Conservation (phyloP, 2,888 invertebrate genomes). For the Drosophila niveifrons region DNA sequence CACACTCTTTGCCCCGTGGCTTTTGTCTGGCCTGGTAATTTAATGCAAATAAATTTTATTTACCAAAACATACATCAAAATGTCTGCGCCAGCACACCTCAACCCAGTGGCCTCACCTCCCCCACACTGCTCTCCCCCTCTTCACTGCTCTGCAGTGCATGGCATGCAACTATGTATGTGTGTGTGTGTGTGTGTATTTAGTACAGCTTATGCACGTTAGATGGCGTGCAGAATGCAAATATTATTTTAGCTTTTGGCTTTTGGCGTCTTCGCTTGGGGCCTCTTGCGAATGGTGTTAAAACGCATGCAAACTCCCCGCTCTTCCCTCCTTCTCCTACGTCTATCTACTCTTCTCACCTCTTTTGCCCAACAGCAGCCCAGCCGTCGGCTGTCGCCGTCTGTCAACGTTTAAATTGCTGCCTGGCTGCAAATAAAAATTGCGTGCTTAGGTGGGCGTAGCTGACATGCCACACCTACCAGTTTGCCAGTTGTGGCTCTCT, state of each 20-base stretch:
- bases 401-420: constrained; percentile 79
- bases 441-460: constrained; percentile 79
- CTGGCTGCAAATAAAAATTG: constrained; percentile 72
- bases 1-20: constrained; percentile 16
- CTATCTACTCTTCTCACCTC: background rate
- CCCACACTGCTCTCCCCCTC: background rate
- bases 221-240: constrained; percentile 82
- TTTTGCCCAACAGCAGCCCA: constrained; percentile 61
- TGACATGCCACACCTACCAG: constrained; percentile 77
- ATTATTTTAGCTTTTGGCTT: constrained; percentile 77
- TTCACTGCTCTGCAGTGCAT: background rate
- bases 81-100: constrained; percentile 76
- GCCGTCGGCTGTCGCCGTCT: constrained; percentile 67
- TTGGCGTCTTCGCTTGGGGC: constrained; percentile 63
- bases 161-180: constrained; percentile 39
- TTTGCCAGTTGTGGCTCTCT: constrained; percentile 28
- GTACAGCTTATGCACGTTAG: constrained; percentile 71
- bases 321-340: background rate
- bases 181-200: constrained; percentile 51
- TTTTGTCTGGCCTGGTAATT: constrained; percentile 75
- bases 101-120: constrained; percentile 11
- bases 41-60: constrained; percentile 83
- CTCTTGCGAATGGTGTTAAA: constrained; percentile 76
- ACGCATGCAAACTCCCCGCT: constrained; percentile 69
- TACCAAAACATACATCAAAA: constrained; percentile 82